These are phyloP conservation scores for Fragum fragum DNA, from an alignment of 2,888 invertebrate genomes.

Conservation along the genomic window DNA sequence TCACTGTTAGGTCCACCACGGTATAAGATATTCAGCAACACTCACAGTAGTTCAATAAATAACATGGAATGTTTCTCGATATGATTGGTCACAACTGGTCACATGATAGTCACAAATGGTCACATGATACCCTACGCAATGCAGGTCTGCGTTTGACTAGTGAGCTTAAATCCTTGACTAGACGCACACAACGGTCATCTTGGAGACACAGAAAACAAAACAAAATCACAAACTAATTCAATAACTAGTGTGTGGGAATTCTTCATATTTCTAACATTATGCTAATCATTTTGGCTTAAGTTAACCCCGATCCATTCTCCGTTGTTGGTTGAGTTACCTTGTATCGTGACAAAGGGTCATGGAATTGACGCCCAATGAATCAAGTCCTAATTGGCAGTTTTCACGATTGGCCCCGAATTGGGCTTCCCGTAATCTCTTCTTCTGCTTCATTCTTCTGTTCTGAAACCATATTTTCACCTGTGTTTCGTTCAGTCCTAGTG, in stretches of 20 bases:
- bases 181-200: slow-evolving; percentile 9
- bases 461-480: slow-evolving; percentile 90
- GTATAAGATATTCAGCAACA: no score
- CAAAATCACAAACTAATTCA: slow-evolving; percentile 18
- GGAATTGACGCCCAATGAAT: slow-evolving; percentile 76
- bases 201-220: slow-evolving; percentile 13
- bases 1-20: no score
- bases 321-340: slow-evolving; percentile 58
- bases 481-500: slow-evolving; percentile 97
- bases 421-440: slow-evolving; percentile 86
- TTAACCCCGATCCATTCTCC: neutral
- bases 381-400: slow-evolving; percentile 74
- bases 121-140: no score
- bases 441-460: slow-evolving; percentile 87
- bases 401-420: slow-evolving; percentile 76
- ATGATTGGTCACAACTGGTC: no score
- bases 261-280: slow-evolving; percentile 26
- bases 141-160: slow-evolving; percentile 9
- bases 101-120: no score
- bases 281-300: slow-evolving; percentile 13
- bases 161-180: slow-evolving; percentile 17
- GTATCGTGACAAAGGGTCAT: slow-evolving; percentile 77
- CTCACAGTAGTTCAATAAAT: no score
- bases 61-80: no score
- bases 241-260: slow-evolving; percentile 14